Evolutionary conservation across 2,797 vertebrate species (phyloP).

Genomic region (Phataginus tetradactyla): DNA sequence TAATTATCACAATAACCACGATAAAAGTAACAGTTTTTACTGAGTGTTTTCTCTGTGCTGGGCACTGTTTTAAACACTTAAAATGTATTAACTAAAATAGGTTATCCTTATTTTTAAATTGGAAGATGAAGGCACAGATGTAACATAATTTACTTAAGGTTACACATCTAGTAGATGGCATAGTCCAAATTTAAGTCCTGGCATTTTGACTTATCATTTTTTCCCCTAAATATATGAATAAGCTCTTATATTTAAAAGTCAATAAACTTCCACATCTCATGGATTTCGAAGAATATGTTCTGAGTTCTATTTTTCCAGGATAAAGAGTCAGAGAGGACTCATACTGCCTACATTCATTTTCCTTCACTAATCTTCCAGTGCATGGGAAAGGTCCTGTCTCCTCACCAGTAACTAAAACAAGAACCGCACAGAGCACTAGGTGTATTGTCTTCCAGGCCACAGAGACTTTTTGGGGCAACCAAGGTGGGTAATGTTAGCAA

Average conservation of each 20-base stretch:
- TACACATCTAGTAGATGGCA: neutral
- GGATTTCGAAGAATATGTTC: neutral
- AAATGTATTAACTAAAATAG: neutral
- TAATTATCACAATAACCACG: neutral
- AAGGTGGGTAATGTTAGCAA: fast-evolving
- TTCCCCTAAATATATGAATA: neutral
- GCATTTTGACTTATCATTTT: neutral
- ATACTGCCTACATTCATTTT: neutral
- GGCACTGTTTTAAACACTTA: neutral
- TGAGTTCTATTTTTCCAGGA: neutral
- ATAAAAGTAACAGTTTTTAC: neutral
- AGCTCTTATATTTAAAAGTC: neutral
- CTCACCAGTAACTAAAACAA: too few relatives aligned
- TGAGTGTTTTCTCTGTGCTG: neutral
- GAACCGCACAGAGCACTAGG: too few relatives aligned
- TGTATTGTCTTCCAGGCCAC: fast-evolving
- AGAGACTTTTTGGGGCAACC: fast-evolving
- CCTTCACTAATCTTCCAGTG: neutral
- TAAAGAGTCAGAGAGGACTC: neutral
- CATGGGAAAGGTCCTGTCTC: neutral
- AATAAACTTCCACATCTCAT: neutral
- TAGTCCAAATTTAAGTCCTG: neutral
- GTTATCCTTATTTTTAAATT: neutral
- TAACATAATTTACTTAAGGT: neutral
- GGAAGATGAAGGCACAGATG: neutral